A percentile compares a stretch with the other conserved stretches of the same genome.
Conservation (phyloP, 2,113 vertebrate genomes). For the Gallinago undulata region DNA sequence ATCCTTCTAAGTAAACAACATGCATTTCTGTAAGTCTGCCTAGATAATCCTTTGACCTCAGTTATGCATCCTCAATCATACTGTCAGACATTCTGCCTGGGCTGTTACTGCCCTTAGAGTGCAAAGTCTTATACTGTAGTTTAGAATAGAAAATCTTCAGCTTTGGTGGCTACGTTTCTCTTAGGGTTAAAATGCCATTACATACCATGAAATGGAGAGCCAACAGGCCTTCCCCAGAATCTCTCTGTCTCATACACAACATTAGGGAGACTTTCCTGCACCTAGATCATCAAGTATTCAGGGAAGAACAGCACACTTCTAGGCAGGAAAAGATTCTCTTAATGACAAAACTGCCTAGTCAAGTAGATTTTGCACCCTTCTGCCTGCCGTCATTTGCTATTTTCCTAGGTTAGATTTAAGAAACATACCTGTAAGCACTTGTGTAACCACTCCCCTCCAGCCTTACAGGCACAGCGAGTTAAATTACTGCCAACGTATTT, state of each 20-base stretch:
- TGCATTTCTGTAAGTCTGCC: background rate
- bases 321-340: background rate
- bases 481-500: background rate
- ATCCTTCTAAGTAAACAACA: background rate
- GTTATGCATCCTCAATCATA: background rate
- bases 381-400: background rate
- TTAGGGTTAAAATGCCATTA: background rate
- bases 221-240: background rate
- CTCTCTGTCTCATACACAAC: background rate
- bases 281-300: background rate
- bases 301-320: background rate
- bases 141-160: background rate
- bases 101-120: background rate
- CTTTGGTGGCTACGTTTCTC: background rate
- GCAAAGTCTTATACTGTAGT: background rate
- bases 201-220: background rate
- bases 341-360: background rate
- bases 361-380: background rate
- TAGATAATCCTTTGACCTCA: background rate
- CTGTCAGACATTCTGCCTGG: background rate
- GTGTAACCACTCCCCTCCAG: background rate
- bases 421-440: background rate
- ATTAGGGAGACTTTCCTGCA: background rate
- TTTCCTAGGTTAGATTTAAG: background rate
- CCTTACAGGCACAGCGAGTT: background rate